A percentile compares a stretch with the other conserved stretches of the same genome.
phyloP scores from a whole-genome alignment of 2,797 vertebrate species.

The Vultur gryphus region DNA sequence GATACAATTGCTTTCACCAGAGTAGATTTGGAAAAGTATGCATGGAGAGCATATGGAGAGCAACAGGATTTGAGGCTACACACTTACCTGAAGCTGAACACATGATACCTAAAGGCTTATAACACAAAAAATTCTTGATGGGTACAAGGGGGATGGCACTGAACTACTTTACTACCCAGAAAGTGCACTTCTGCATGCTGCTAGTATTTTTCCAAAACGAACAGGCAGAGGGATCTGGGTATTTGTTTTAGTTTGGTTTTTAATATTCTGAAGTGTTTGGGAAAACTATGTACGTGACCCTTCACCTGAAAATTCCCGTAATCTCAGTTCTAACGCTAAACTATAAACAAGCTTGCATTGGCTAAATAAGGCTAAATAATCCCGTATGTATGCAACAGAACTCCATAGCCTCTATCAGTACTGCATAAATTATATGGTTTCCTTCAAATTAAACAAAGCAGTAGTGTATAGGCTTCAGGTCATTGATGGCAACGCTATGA shows the following conservation, averaged over 20 bases:
- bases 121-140: neutral
- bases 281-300: neutral
- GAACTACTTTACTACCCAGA: neutral
- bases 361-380: slow-evolving; percentile 14
- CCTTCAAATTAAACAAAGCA: neutral
- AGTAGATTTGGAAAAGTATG: rapidly evolving
- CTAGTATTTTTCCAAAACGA: neutral
- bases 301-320: neutral
- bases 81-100: neutral
- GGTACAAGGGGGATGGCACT: neutral
- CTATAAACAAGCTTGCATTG: neutral
- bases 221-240: neutral
- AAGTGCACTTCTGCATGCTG: neutral
- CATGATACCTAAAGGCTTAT: neutral
- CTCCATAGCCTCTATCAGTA: neutral
- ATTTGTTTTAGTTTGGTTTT: neutral
- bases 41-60: neutral
- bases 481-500: neutral
- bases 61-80: neutral
- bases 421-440: neutral
- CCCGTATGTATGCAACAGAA: neutral
- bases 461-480: neutral
- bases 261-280: neutral
- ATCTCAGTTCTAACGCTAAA: neutral
- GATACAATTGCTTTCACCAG: neutral